These are phyloP conservation scores for Drosophila nebulosa DNA, from an alignment of 1,140 invertebrate species.

Conservation along the genomic window DNA sequence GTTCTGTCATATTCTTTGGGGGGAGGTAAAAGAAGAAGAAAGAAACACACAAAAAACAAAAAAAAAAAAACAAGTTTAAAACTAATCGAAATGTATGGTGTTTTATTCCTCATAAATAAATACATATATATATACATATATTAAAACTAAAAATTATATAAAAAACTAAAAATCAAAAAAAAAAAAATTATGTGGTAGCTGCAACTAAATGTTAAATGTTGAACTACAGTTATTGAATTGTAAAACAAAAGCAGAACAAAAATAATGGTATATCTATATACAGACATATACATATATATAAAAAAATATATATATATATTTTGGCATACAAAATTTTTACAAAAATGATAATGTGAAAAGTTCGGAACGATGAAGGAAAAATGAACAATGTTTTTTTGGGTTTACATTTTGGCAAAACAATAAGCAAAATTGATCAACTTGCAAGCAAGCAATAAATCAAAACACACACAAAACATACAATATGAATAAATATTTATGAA, in stretches of 20 bases:
- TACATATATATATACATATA: constrained; percentile 8
- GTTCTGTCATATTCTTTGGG: background rate
- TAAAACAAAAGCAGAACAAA: constrained; percentile 45
- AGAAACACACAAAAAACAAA: constrained; percentile 31
- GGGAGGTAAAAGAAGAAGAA: background rate
- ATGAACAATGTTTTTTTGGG: constrained; percentile 38
- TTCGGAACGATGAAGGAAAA: background rate
- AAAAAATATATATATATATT: constrained; percentile 61
- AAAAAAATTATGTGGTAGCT: constrained; percentile 28
- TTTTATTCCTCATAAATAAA: constrained; percentile 63
- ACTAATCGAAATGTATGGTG: constrained; percentile 74
- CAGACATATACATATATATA: constrained; percentile 22
- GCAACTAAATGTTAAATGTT: constrained; percentile 59
- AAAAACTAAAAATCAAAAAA: constrained; percentile 24
- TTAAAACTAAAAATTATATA: constrained; percentile 24
- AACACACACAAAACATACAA: constrained; percentile 48
- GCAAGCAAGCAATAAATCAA: constrained; percentile 50
- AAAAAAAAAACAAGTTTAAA: constrained; percentile 44
- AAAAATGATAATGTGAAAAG: constrained; percentile 23
- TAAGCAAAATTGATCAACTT: constrained; percentile 2
- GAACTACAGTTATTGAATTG: constrained; percentile 46
- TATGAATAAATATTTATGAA: constrained; percentile 56
- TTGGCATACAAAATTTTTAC: constrained; percentile 78
- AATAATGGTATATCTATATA: constrained; percentile 7
- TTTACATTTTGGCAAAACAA: constrained; percentile 42